These are phyloP conservation scores for Aricia agestis DNA, from an alignment of 1,140 invertebrate genomes.

Conservation along the genomic window DNA sequence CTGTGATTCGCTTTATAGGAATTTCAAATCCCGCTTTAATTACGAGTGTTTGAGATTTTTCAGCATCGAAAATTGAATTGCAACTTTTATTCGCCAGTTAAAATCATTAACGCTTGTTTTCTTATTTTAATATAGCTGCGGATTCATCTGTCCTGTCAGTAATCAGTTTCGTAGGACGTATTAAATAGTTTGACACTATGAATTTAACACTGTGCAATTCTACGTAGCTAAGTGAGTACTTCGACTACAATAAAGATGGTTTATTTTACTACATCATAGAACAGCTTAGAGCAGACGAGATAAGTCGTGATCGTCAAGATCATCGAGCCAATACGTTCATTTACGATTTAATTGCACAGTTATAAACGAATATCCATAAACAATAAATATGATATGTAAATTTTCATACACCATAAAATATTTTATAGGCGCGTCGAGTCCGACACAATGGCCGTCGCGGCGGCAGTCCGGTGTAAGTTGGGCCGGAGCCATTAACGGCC, in stretches of 20 bases:
- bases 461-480: slow-evolving; percentile 28
- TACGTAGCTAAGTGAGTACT: no score
- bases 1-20: background rate
- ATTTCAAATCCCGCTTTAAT: no score
- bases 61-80: background rate
- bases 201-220: no score
- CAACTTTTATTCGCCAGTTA: no score
- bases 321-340: background rate
- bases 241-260: no score
- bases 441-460: slow-evolving; percentile 18
- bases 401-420: slow-evolving; percentile 16
- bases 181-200: no score
- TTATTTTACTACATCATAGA: no score
- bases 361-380: slow-evolving; percentile 13
- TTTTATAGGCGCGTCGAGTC: slow-evolving; percentile 13
- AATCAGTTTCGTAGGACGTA: no score
- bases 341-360: slow-evolving; percentile 9
- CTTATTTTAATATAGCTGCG: no score
- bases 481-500: slow-evolving; percentile 70
- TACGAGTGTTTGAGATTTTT: no score
- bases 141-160: no score
- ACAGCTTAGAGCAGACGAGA: background rate
- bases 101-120: no score
- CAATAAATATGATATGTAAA: slow-evolving; percentile 11
- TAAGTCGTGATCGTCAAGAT: background rate